Conservation (phyloP, 2,113 vertebrate species). For the Nettapus auritus region DNA sequence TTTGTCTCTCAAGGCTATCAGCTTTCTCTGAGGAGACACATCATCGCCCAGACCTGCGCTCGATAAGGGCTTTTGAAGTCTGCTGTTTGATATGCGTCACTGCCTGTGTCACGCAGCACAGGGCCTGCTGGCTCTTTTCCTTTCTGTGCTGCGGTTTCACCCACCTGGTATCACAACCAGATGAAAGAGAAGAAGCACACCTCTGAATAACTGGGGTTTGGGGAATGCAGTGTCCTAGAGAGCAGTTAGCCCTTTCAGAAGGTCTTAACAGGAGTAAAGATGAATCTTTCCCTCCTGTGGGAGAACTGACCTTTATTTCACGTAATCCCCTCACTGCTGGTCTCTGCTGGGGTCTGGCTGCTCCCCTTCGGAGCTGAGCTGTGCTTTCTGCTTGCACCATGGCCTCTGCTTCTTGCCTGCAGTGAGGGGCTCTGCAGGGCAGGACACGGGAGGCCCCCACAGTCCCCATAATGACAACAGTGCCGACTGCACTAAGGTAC, state of each 20-base stretch:
- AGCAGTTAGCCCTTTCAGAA: neutral
- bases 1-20: slow-evolving; percentile 28
- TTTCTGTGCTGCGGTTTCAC: neutral
- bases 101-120: neutral
- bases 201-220: neutral
- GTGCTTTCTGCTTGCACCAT: neutral
- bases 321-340: neutral
- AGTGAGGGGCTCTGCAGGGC: neutral
- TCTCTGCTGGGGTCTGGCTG: neutral
- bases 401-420: fast-evolving
- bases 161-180: neutral
- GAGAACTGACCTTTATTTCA: neutral
- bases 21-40: slow-evolving; percentile 35
- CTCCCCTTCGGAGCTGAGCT: neutral
- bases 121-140: neutral
- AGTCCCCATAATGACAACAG: fast-evolving
- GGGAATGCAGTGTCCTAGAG: neutral
- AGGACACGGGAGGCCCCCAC: neutral
- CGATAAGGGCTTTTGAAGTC: slow-evolving; percentile 64
- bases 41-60: slow-evolving; percentile 28
- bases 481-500: neutral
- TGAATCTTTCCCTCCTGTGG: neutral
- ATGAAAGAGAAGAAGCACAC: neutral
- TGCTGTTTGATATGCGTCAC: slow-evolving; percentile 32
- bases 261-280: neutral